These are phyloP conservation scores for Catocala fraxini DNA, from an alignment of 2,888 invertebrate species.

Conservation along the genomic window DNA sequence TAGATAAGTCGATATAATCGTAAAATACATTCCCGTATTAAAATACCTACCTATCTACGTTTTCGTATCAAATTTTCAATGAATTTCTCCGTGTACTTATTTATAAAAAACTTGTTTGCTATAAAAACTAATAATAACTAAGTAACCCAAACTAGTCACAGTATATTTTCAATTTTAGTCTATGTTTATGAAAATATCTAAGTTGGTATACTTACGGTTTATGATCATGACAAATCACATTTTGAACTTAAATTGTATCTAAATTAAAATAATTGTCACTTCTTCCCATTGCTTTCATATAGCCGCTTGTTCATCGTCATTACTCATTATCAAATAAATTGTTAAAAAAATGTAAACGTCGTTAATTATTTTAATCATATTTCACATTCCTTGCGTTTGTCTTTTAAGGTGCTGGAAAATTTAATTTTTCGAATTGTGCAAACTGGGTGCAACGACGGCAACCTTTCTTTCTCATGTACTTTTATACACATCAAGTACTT, in stretches of 20 bases:
- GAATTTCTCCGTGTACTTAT: slow-evolving; percentile 62
- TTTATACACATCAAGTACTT: slow-evolving; percentile 52
- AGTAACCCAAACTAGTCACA: slow-evolving; percentile 61
- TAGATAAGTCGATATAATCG: slow-evolving; percentile 70
- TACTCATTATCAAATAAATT: slow-evolving; percentile 28
- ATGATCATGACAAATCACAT: slow-evolving; percentile 36
- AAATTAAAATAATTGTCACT: slow-evolving; percentile 30
- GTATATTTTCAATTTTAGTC: slow-evolving; percentile 36
- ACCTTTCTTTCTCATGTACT: slow-evolving; percentile 72
- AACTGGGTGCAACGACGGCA: slow-evolving; percentile 73
- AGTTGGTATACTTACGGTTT: slow-evolving; percentile 36
- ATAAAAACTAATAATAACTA: slow-evolving; percentile 61
- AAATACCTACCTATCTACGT: slow-evolving; percentile 86
- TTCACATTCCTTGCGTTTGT: slow-evolving; percentile 40
- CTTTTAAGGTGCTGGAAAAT: slow-evolving; percentile 53
- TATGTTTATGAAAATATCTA: slow-evolving; percentile 46
- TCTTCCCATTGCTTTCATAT: slow-evolving; percentile 34
- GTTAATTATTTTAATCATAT: slow-evolving; percentile 18
- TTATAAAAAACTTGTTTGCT: slow-evolving; percentile 65
- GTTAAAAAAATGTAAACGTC: slow-evolving; percentile 14
- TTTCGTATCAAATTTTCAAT: slow-evolving; percentile 84
- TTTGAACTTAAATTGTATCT: slow-evolving; percentile 33
- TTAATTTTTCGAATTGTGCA: slow-evolving; percentile 69
- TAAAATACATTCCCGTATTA: slow-evolving; percentile 83
- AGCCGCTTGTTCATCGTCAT: slow-evolving; percentile 23